Evolutionary conservation across 2,888 invertebrate genomes (phyloP).

Genomic region (Crossocerus cetratus): DNA sequence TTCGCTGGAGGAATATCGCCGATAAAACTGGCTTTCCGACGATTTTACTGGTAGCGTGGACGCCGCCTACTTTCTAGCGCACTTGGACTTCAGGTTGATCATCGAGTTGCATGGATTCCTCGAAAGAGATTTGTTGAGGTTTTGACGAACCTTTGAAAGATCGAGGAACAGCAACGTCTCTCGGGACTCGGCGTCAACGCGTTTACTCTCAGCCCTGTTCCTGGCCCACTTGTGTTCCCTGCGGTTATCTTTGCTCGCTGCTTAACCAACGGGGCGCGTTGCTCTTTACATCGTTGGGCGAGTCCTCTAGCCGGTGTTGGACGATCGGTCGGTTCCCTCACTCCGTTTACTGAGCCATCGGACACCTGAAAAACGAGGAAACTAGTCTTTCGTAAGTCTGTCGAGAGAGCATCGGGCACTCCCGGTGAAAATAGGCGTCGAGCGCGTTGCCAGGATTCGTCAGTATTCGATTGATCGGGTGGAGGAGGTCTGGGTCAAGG

Average conservation of each 20-base stretch:
- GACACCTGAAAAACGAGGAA: conserved; percentile 18
- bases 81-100: no score
- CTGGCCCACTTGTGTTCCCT: background rate
- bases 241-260: conserved; percentile 15
- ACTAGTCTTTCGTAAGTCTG: background rate
- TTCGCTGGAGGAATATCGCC: conserved; percentile 56
- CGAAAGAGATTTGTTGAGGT: background rate
- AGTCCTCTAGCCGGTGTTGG: conserved; percentile 8
- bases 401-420: background rate
- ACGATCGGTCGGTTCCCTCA: background rate
- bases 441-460: conserved; percentile 38
- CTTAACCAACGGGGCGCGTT: conserved; percentile 39
- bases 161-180: conserved; percentile 38
- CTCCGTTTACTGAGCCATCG: conserved; percentile 29
- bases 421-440: conserved; percentile 1
- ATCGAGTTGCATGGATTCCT: no score
- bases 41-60: conserved; percentile 45
- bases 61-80: background rate
- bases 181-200: conserved; percentile 7
- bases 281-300: conserved; percentile 47
- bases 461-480: conserved; percentile 56
- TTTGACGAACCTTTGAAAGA: conserved; percentile 41
- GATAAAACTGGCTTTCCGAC: conserved; percentile 55
- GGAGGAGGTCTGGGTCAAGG: conserved; percentile 66
- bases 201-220: background rate